These are phyloP conservation scores for Varanus salvator DNA, from an alignment of 2,113 vertebrate species.

Conservation along the genomic window DNA sequence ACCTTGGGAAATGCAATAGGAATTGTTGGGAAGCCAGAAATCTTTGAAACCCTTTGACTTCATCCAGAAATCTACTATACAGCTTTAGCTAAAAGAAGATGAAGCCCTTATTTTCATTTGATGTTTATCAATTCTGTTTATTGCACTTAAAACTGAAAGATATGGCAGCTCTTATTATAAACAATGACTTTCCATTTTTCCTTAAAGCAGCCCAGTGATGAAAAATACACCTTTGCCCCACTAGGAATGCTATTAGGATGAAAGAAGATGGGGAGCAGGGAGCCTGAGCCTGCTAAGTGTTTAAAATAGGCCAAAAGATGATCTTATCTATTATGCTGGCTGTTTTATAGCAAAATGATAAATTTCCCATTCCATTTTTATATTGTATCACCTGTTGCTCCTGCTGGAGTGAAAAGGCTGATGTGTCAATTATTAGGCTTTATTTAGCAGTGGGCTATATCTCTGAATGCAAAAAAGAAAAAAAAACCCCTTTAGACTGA, in stretches of 20 bases:
- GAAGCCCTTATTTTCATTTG: conserved; percentile 70
- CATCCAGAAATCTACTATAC: conserved; percentile 67
- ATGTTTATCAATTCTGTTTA: conserved; percentile 74
- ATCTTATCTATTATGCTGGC: conserved; percentile 35
- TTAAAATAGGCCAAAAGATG: conserved; percentile 35
- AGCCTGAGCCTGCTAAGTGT: conserved; percentile 18
- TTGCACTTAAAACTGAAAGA: conserved; percentile 55
- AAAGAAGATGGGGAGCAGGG: conserved; percentile 27
- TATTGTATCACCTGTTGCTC: conserved; percentile 53
- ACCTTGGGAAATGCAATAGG: conserved; percentile 84
- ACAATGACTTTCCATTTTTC: conserved; percentile 57
- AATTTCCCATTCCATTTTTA: conserved; percentile 51
- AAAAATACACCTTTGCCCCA: conserved; percentile 43
- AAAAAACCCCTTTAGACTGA: conserved; percentile 48
- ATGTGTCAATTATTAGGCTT: conserved; percentile 45
- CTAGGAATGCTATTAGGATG: conserved; percentile 49
- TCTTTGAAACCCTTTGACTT: conserved; percentile 75
- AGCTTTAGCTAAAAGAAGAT: conserved; percentile 65
- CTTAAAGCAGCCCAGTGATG: conserved; percentile 42
- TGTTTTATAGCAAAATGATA: conserved; percentile 54
- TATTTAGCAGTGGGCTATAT: conserved; percentile 56
- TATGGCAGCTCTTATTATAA: conserved; percentile 58
- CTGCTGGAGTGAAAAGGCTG: conserved; percentile 34
- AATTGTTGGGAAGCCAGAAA: conserved; percentile 76
- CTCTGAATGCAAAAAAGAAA: conserved; percentile 37